These are phyloP conservation scores for Phalloptychus januarius DNA, from an alignment of 2,797 vertebrate species.

Conservation along the genomic window DNA sequence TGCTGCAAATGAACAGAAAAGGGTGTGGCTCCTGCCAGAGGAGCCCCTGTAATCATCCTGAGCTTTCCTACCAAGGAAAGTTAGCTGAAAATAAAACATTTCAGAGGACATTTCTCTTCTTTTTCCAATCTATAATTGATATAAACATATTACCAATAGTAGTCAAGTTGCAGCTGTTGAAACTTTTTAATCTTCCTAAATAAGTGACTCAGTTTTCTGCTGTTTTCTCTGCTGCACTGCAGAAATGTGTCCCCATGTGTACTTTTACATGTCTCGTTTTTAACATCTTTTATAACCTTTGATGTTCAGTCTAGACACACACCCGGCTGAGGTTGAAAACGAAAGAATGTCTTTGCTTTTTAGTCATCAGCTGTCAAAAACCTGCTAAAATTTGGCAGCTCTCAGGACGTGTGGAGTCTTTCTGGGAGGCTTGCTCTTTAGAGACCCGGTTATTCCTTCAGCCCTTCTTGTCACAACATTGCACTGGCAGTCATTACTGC, in stretches of 20 bases:
- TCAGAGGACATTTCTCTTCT: too few species aligned
- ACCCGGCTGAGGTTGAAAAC: slow-evolving; percentile 29
- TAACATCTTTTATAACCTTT: slow-evolving; percentile 30
- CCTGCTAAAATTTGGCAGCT: slow-evolving; percentile 38
- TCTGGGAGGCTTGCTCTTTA: slow-evolving; percentile 41
- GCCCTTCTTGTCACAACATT: slow-evolving; percentile 53
- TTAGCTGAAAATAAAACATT: not conserved
- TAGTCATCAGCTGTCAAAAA: slow-evolving; percentile 47
- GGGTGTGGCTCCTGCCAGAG: not conserved
- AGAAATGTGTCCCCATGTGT: not conserved
- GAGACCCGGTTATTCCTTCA: slow-evolving; percentile 44
- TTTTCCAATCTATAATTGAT: not conserved
- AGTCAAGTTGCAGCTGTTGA: not conserved
- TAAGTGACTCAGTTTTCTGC: not conserved
- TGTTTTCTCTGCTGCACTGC: not conserved
- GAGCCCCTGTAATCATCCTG: not conserved
- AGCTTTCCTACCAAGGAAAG: not conserved
- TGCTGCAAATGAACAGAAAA: slow-evolving; percentile 12
- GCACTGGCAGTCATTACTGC: slow-evolving; percentile 37
- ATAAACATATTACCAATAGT: not conserved
- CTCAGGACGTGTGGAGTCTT: slow-evolving; percentile 35
- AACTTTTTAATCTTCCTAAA: not conserved
- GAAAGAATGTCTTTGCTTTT: slow-evolving; percentile 28
- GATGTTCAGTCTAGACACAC: slow-evolving; percentile 19
- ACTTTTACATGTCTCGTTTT: slow-evolving; percentile 8